Percentiles rank a stretch among this genome's conserved stretches.
phyloP scores from a whole-genome alignment of 2,888 invertebrate species.

The Andrena bucephala region DNA sequence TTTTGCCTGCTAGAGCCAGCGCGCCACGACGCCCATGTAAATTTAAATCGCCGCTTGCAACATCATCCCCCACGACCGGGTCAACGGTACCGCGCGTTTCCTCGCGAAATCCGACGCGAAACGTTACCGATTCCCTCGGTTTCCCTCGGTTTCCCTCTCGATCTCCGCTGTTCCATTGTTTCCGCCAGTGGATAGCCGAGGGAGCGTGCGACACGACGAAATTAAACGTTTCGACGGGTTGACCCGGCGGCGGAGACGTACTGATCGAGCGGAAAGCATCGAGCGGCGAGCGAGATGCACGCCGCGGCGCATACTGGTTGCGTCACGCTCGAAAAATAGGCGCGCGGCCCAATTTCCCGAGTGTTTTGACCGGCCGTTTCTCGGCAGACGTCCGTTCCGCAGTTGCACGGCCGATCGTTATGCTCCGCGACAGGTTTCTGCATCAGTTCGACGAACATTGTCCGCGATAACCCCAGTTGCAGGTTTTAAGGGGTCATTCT shows the following conservation, averaged over 20 bases:
- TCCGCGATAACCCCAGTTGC: too few relatives aligned
- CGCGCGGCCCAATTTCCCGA: constrained; percentile 74
- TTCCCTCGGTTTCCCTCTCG: constrained; percentile 7
- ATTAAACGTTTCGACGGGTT: constrained; percentile 54
- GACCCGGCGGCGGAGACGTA: constrained; percentile 47
- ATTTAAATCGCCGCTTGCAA: constrained; percentile 28
- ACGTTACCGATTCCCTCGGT: not conserved
- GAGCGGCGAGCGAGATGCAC: constrained; percentile 43
- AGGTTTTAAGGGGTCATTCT: too few relatives aligned
- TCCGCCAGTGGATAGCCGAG: constrained; percentile 22
- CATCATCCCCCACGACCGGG: constrained; percentile 19
- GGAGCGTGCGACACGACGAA: constrained; percentile 55
- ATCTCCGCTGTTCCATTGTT: constrained; percentile 29
- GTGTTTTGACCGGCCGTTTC: constrained; percentile 52
- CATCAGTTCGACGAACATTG: not conserved
- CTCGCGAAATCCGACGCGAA: not conserved
- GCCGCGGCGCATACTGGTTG: constrained; percentile 55
- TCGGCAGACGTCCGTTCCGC: constrained; percentile 31
- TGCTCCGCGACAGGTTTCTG: constrained; percentile 29
- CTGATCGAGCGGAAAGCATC: constrained; percentile 52
- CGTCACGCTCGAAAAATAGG: constrained; percentile 70
- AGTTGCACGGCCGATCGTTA: constrained; percentile 13
- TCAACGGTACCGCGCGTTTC: constrained; percentile 25
- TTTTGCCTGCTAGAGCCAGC: constrained; percentile 1
- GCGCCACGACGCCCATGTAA: not conserved